Conservation (phyloP, 2,888 invertebrate species). For the Hipparchia sbordonii region DNA sequence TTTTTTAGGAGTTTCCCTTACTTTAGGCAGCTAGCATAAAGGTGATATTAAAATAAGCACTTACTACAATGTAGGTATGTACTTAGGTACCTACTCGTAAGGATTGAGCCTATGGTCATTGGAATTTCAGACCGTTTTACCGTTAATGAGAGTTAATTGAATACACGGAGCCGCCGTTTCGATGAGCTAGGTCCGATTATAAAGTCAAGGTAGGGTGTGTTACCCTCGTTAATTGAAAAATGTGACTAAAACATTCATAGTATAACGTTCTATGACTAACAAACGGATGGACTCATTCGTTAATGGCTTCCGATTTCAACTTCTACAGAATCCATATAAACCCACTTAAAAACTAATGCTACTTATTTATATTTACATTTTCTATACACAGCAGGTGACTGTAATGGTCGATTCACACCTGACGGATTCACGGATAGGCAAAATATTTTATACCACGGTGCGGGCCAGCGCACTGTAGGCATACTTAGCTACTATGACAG, state of each 20-base stretch:
- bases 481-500: too few relatives aligned
- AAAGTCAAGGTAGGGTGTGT: not conserved
- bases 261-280: slow-evolving; percentile 29
- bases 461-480: not conserved
- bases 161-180: slow-evolving; percentile 6
- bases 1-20: too few relatives aligned
- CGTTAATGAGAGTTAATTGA: not conserved
- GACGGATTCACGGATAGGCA: not conserved
- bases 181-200: not conserved
- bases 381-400: not conserved
- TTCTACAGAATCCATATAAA: slow-evolving; percentile 21
- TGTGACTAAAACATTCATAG: slow-evolving; percentile 47
- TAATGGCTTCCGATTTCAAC: slow-evolving; percentile 26
- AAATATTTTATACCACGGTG: not conserved
- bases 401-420: slow-evolving; percentile 9
- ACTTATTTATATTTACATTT: slow-evolving; percentile 16
- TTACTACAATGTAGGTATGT: not conserved
- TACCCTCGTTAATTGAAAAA: slow-evolving; percentile 16
- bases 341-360: slow-evolving; percentile 23
- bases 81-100: too few relatives aligned
- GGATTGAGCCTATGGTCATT: not conserved
- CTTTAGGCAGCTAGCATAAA: too few relatives aligned
- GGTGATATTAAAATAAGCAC: too few relatives aligned
- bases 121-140: not conserved
- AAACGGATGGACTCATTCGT: slow-evolving; percentile 31